phyloP scores from a whole-genome alignment of 2,888 invertebrate genomes.

The Apeira syringaria region DNA sequence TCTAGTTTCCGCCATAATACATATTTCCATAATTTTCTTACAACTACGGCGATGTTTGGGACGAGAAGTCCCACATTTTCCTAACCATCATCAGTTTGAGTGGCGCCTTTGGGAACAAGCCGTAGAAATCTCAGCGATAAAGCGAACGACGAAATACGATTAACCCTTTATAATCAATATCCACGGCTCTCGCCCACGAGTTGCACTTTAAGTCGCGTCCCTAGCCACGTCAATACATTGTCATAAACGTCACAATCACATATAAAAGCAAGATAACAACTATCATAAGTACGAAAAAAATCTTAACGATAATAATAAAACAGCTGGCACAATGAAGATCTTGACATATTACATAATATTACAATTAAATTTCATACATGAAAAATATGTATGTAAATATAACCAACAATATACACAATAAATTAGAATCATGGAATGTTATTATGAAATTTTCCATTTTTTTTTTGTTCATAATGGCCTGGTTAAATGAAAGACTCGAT shows the following conservation, averaged over 20 bases:
- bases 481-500: slow-evolving; percentile 52
- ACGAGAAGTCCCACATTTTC: no score
- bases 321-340: slow-evolving; percentile 83
- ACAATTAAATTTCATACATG: slow-evolving; percentile 72
- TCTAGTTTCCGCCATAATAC: no score
- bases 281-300: slow-evolving; percentile 79
- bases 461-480: slow-evolving; percentile 51
- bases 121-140: slow-evolving; percentile 17
- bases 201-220: background rate
- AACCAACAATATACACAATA: slow-evolving; percentile 80
- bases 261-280: slow-evolving; percentile 73
- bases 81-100: no score
- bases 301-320: slow-evolving; percentile 63
- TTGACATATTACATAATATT: slow-evolving; percentile 72
- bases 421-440: slow-evolving; percentile 83
- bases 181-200: slow-evolving; percentile 6
- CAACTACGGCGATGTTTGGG: no score
- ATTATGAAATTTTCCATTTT: slow-evolving; percentile 64
- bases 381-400: slow-evolving; percentile 76
- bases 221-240: slow-evolving; percentile 1
- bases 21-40: no score
- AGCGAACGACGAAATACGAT: slow-evolving; percentile 13
- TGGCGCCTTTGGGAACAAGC: no score
- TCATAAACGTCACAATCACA: slow-evolving; percentile 49
- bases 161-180: slow-evolving; percentile 6